Evolutionary conservation across 2,797 vertebrate species (phyloP).

Genomic region (Huso huso): DNA sequence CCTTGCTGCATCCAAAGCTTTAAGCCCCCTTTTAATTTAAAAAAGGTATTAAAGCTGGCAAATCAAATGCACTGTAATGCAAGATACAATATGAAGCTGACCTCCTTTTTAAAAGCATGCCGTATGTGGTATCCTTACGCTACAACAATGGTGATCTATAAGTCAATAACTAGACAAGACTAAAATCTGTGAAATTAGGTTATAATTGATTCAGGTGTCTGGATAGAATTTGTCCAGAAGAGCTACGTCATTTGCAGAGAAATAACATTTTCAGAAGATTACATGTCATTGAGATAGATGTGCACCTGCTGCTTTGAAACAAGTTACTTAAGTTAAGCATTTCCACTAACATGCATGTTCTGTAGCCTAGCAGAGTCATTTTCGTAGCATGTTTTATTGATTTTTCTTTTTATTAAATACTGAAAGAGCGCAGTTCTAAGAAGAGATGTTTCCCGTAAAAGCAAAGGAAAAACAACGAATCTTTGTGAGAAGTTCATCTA

Average conservation of each 20-base stretch:
- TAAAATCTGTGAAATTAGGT: constrained; percentile 80
- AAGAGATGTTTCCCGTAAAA: too few relatives aligned
- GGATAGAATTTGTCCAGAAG: constrained; percentile 69
- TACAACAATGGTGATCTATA: constrained; percentile 63
- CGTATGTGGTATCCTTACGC: constrained; percentile 58
- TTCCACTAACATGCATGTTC: too few relatives aligned
- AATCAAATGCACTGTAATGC: constrained; percentile 39
- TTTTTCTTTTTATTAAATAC: too few relatives aligned
- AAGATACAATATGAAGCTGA: constrained; percentile 41
- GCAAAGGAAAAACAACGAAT: too few relatives aligned
- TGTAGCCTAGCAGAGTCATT: too few relatives aligned
- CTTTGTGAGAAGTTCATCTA: too few relatives aligned
- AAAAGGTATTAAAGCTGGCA: constrained; percentile 37
- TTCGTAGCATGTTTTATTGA: too few relatives aligned
- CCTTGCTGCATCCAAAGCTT: constrained; percentile 19
- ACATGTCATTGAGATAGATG: constrained; percentile 19
- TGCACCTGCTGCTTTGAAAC: too few relatives aligned
- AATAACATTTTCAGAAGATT: constrained; percentile 67
- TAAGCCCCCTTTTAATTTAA: constrained; percentile 35
- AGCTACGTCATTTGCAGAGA: constrained; percentile 73
- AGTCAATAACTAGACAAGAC: constrained; percentile 73
- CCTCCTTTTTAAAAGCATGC: constrained; percentile 48
- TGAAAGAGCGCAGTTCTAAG: too few relatives aligned
- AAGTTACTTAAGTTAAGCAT: too few relatives aligned
- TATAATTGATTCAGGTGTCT: constrained; percentile 84